Percentiles rank a stretch among this genome's conserved stretches.
Conservation (phyloP, 2,113 vertebrate species). For the Pangasianodon gigas region DNA sequence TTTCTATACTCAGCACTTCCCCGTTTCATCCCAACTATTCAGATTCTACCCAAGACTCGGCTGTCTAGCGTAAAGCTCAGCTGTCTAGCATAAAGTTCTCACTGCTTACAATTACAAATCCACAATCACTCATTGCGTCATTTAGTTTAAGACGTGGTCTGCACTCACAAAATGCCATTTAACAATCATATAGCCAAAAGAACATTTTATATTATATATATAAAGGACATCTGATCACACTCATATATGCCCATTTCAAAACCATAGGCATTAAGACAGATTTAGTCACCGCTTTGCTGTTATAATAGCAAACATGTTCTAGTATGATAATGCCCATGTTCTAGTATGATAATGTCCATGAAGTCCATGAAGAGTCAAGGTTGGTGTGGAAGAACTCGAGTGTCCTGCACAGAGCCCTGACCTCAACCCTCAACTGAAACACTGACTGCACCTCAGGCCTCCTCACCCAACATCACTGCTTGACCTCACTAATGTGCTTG, state of each 20-base stretch:
- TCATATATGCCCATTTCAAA: not conserved
- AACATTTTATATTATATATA: not conserved
- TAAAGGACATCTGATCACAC: not conserved
- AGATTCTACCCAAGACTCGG: not conserved
- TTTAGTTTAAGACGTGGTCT: not conserved
- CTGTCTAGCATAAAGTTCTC: not conserved
- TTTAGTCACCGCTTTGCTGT: not conserved
- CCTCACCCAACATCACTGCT: no score
- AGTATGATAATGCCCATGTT: no score
- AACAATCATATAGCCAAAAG: not conserved
- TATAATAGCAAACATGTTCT: not conserved
- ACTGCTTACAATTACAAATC: not conserved
- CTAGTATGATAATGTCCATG: no score
- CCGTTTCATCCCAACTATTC: not conserved
- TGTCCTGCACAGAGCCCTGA: no score
- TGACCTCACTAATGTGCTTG: no score
- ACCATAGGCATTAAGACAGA: not conserved
- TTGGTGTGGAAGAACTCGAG: no score
- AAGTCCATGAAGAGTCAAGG: no score
- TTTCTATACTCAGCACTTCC: not conserved
- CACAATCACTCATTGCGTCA: not conserved
- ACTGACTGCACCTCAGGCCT: no score
- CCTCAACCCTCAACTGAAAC: no score
- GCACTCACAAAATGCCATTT: not conserved
- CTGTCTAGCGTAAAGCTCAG: not conserved